Conservation (phyloP, 2,797 vertebrate species). For the Pangasius macronema region DNA sequence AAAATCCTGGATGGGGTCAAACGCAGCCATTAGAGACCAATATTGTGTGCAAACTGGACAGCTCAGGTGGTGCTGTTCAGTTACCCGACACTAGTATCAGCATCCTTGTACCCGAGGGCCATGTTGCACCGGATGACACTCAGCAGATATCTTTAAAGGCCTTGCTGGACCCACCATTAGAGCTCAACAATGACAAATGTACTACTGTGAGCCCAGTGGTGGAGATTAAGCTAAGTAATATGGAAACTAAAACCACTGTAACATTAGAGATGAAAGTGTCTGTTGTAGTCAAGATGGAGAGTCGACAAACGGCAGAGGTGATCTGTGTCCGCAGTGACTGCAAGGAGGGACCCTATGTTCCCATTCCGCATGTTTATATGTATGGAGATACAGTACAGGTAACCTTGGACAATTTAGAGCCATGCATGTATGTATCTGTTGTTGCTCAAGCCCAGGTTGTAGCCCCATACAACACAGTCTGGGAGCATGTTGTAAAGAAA, state of each 20-base stretch:
- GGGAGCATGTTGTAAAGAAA: conserved; percentile 92
- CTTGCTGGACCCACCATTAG: conserved; percentile 88
- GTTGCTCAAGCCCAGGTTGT: conserved; percentile 83
- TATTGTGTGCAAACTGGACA: conserved; percentile 90
- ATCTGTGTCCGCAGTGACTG: conserved; percentile 86
- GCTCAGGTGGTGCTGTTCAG: conserved; percentile 88
- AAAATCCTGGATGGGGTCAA: conserved; percentile 96
- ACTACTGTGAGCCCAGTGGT: conserved; percentile 90
- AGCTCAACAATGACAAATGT: conserved; percentile 90
- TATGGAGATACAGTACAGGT: conserved; percentile 89
- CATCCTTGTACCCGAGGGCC: conserved; percentile 87
- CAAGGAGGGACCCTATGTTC: conserved; percentile 89
- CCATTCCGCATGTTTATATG: conserved; percentile 77
- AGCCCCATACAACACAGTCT: conserved; percentile 82
- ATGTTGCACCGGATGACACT: conserved; percentile 82
- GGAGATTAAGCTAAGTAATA: conserved; percentile 92
- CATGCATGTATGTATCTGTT: conserved; percentile 90
- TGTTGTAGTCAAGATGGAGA: conserved; percentile 84
- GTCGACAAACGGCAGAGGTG: conserved; percentile 78
- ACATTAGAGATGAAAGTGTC: conserved; percentile 91
- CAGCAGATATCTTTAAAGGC: conserved; percentile 95
- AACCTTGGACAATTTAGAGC: conserved; percentile 88
- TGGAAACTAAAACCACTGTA: conserved; percentile 87
- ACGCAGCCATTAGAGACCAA: conserved; percentile 93
- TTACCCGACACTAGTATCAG: conserved; percentile 93